phyloP scores from a whole-genome alignment of 2,113 vertebrate genomes.

The Abramis brama region DNA sequence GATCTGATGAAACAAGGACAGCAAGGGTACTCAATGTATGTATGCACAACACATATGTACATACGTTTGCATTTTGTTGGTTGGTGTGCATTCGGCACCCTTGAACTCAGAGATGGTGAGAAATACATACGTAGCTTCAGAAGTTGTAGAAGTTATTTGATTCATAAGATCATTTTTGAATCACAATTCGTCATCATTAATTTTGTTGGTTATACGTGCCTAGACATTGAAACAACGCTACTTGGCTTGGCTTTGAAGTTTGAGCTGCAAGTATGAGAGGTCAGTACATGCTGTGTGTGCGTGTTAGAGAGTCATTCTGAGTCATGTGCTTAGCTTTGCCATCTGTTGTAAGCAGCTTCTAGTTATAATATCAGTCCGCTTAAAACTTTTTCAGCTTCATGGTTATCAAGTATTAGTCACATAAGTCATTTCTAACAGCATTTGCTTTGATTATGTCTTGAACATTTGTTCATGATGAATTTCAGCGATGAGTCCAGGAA shows the following conservation, averaged over 20 bases:
- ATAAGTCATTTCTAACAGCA: not conserved
- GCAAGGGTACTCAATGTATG: not conserved
- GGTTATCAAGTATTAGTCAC: not conserved
- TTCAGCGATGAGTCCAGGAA: not conserved
- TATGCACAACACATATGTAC: not conserved
- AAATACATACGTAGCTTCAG: too few relatives aligned
- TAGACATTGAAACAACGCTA: not conserved
- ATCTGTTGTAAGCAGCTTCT: constrained; percentile 11
- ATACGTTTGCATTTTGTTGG: too few relatives aligned
- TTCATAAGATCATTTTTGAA: not conserved
- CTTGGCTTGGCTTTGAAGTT: constrained; percentile 35
- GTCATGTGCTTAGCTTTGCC: constrained; percentile 34
- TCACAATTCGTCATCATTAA: not conserved
- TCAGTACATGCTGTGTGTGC: constrained; percentile 9
- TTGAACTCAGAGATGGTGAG: too few relatives aligned
- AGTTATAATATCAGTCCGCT: not conserved
- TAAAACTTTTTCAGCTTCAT: constrained; percentile 9
- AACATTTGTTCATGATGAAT: not conserved
- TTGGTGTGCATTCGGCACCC: too few relatives aligned
- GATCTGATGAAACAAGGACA: not conserved
- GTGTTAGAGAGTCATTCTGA: constrained; percentile 6
- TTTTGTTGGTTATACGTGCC: not conserved
- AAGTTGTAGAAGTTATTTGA: too few relatives aligned
- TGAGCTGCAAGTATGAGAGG: constrained; percentile 32
- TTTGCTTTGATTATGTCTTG: not conserved